Base-by-base conservation (phyloP, 2,797 vertebrate genomes). In the Poecilia picta region DNA sequence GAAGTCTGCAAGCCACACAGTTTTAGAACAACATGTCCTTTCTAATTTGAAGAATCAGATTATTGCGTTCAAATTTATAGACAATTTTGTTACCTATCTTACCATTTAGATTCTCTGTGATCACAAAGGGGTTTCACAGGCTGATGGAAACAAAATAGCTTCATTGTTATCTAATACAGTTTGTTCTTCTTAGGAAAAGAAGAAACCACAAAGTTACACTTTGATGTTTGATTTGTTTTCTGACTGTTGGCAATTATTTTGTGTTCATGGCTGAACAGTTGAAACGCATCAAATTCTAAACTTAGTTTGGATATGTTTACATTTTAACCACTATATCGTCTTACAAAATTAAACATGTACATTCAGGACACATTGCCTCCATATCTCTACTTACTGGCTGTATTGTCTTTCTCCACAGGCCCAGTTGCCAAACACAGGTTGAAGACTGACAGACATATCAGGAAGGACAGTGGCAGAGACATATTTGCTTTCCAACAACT, bases 391-490 rank as follows among this genome's bases (percentile, higher is more conserved):
- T 91, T 75, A 94, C 94, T 80, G 23, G 66, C 2, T 57, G 18
- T 72, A 72, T 90, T n/a, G 79, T 73, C 23, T 66, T 94, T 84
- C 31, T 88, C 82, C 64, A 83, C 78, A 8, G 76, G 74, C 78
- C 75, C 31, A 53, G 91, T 86, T 62, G 86, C 93, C 59, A 83
- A 2, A 59, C 89, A 87, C 73, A 93, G 78, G 75, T 90, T 86
- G 70, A 82, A 53, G 4, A 79, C 39, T 72, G 88, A 86, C 11
- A 93, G 76, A 41, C 84, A 93, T 71, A 93, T 78, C 80, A 94
- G 62, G 81, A 88, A 51, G 8, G 88, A 84, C 73, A 92, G 4
- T 4, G 57, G 88, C 16, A 89, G 66, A 47, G 71, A 84, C 92
- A 93, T 93, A 75, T 82, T 85, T 6, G 5, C 49, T 68, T 36